phyloP scores from a whole-genome alignment of 2,888 invertebrate species.

The Cartodere bifasciata region DNA sequence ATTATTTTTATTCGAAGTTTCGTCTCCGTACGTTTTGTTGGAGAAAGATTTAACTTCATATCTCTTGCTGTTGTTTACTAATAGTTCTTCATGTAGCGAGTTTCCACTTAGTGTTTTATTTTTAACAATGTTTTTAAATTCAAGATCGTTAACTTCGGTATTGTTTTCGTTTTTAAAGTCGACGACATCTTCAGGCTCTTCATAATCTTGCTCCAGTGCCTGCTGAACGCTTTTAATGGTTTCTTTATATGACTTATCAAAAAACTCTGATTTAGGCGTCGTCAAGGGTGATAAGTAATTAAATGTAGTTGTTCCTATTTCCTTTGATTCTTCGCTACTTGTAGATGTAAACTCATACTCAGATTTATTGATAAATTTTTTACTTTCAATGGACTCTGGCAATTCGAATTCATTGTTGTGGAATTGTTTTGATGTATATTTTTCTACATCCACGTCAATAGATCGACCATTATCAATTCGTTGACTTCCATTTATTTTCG shows the following conservation, averaged over 20 bases:
- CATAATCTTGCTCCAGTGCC: constrained; percentile 30
- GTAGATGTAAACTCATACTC: not conserved
- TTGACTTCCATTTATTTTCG: not conserved
- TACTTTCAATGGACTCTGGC: constrained; percentile 7
- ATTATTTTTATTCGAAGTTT: constrained; percentile 3
- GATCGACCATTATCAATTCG: constrained; percentile 23
- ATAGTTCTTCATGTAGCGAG: constrained; percentile 25
- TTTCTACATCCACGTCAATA: constrained; percentile 30
- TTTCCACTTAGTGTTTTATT: constrained; percentile 24
- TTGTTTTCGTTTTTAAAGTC: constrained; percentile 18
- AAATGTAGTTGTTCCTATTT: constrained; percentile 4
- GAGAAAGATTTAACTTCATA: constrained; percentile 34
- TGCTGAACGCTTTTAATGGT: constrained; percentile 42
- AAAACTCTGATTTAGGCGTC: constrained; percentile 41
- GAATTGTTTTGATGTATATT: constrained; percentile 40
- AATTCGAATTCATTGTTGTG: constrained; percentile 24
- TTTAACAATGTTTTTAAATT: constrained; percentile 22
- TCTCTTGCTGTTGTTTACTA: constrained; percentile 36
- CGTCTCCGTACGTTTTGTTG: constrained; percentile 5
- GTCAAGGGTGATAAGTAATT: constrained; percentile 28
- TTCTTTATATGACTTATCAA: constrained; percentile 41
- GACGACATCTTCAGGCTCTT: constrained; percentile 14
- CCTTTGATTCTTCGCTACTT: too few relatives aligned
- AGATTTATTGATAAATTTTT: not conserved
- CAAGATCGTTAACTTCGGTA: constrained; percentile 23